phyloP scores from a whole-genome alignment of 2,888 invertebrate genomes.

The Perithous albicinctus region DNA sequence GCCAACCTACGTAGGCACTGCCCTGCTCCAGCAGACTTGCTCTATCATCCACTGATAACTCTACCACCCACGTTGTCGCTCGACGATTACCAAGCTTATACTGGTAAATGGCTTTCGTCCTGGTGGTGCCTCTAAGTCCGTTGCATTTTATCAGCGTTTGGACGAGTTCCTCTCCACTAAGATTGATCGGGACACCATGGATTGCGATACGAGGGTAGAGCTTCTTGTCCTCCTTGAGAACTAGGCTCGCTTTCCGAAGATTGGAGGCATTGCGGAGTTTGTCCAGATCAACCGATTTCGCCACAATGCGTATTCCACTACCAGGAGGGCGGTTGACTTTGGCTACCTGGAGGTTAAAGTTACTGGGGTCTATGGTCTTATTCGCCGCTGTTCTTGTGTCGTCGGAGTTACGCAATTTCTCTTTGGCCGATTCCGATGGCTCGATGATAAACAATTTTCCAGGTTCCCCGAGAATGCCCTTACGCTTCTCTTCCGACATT shows the following conservation, averaged over 20 bases:
- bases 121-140: neutral
- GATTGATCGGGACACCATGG: constrained; percentile 16
- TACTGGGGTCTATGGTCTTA: constrained; percentile 12
- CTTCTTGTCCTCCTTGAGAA: constrained; percentile 30
- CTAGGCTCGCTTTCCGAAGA: constrained; percentile 35
- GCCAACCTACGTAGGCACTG: constrained; percentile 17
- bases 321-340: neutral
- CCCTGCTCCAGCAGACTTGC: neutral
- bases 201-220: constrained; percentile 33
- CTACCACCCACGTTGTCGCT: constrained; percentile 5
- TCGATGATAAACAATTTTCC: constrained; percentile 19
- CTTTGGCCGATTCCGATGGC: neutral
- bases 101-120: constrained; percentile 11
- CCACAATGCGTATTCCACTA: constrained; percentile 2
- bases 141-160: neutral
- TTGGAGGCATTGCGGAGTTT: neutral
- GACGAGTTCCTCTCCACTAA: constrained; percentile 7
- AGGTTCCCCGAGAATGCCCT: too few species aligned
- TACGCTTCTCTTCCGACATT: too few species aligned
- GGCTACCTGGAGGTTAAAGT: constrained; percentile 17
- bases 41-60: constrained; percentile 9
- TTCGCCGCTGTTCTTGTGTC: constrained; percentile 29
- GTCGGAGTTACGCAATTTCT: neutral
- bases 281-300: constrained; percentile 22
- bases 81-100: neutral